A percentile compares a stretch with the other conserved stretches of the same genome.
phyloP scores from a whole-genome alignment of 1,140 invertebrate species.

The Magallana gigas region DNA sequence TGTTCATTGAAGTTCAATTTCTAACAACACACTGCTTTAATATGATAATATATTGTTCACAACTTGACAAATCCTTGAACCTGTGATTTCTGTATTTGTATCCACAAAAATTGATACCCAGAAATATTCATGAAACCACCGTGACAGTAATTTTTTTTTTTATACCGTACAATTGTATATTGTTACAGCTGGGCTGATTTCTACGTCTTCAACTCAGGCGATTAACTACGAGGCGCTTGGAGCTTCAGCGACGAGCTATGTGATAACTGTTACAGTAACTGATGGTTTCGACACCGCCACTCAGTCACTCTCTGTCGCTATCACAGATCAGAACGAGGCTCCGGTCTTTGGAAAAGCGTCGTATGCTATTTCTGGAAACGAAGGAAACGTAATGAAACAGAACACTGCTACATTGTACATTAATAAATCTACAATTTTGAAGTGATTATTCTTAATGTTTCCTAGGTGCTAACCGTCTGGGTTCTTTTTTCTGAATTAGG shows the following conservation, averaged over 20 bases:
- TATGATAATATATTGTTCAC: too few relatives aligned
- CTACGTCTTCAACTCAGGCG: not conserved
- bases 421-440: too few relatives aligned
- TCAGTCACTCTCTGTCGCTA: conserved; percentile 19
- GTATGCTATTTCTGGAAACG: conserved; percentile 43
- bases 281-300: conserved; percentile 40
- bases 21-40: too few relatives aligned
- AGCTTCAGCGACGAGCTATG: not conserved
- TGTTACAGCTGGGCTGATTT: not conserved
- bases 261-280: conserved; percentile 15
- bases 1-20: too few relatives aligned
- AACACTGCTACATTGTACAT: too few relatives aligned
- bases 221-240: conserved; percentile 40
- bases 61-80: too few relatives aligned
- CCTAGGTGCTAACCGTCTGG: too few relatives aligned
- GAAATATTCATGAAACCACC: too few relatives aligned
- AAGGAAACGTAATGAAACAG: conserved; percentile 10
- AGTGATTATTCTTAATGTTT: too few relatives aligned
- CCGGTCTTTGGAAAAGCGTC: conserved; percentile 30
- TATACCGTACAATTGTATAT: not conserved
- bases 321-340: conserved; percentile 52
- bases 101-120: too few relatives aligned
- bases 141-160: too few relatives aligned
- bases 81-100: too few relatives aligned
- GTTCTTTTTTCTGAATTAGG: conserved; percentile 10